Evolutionary conservation across 2,113 vertebrate species (phyloP).

Genomic region (Istiophorus platypterus): DNA sequence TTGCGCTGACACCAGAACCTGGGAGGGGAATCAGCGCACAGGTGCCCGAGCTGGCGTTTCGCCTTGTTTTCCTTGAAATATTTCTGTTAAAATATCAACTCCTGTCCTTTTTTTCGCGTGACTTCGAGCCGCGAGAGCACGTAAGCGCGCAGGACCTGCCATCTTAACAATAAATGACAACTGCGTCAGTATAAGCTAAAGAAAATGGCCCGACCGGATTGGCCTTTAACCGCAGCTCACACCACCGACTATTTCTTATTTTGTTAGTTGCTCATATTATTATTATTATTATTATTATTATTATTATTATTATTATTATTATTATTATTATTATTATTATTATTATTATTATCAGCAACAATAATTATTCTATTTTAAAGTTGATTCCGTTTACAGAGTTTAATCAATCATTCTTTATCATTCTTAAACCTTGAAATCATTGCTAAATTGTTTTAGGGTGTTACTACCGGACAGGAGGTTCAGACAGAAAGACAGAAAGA

Average conservation of each 20-base stretch:
- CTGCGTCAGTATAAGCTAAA: neutral
- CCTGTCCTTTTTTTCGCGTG: neutral
- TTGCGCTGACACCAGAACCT: neutral
- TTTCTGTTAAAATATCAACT: neutral
- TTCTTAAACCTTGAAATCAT: too few relatives aligned
- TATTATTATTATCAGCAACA: neutral
- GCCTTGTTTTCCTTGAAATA: neutral
- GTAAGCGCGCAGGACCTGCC: neutral
- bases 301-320: neutral
- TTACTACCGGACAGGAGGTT: too few relatives aligned
- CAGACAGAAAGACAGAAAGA: too few relatives aligned
- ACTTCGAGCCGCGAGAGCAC: neutral
- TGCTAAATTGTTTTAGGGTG: too few relatives aligned
- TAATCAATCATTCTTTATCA: neutral
- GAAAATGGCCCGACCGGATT: neutral
- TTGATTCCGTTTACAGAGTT: neutral
- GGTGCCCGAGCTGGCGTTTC: neutral
- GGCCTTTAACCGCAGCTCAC: neutral
- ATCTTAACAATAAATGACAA: conserved; percentile 17
- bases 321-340: neutral
- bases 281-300: neutral
- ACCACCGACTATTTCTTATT: neutral
- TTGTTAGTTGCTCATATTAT: neutral
- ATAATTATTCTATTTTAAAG: neutral
- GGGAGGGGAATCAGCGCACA: neutral